A percentile compares a stretch with the other conserved stretches of the same genome.
Conservation (phyloP, 2,888 invertebrate genomes). For the Zaprionus bogoriensis region DNA sequence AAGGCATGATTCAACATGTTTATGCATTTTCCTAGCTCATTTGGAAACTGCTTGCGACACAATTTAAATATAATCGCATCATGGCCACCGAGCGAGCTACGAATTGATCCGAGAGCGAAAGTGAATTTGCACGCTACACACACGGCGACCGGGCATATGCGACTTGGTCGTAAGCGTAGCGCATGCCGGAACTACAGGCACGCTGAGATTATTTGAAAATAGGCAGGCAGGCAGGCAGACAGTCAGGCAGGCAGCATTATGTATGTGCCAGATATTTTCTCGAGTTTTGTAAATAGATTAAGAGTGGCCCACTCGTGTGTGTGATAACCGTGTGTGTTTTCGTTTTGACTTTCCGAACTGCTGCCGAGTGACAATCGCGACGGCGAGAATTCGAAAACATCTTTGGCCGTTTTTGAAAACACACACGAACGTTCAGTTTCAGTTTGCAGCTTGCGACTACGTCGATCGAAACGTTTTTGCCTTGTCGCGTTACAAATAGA, state of each 20-base stretch:
- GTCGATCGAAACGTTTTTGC: slow-evolving; percentile 29
- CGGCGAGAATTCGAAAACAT: slow-evolving; percentile 43
- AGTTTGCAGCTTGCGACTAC: slow-evolving; percentile 48
- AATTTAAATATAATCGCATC: slow-evolving; percentile 54
- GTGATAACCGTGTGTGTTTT: slow-evolving; percentile 56
- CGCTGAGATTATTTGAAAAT: slow-evolving; percentile 34
- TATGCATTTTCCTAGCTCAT: background rate
- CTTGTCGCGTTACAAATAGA: slow-evolving; percentile 3
- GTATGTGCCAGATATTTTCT: slow-evolving; percentile 34
- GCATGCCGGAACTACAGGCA: slow-evolving; percentile 47
- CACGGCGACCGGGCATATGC: background rate
- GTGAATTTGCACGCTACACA: slow-evolving; percentile 46
- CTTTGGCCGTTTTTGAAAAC: slow-evolving; percentile 59
- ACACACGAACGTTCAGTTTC: slow-evolving; percentile 53
- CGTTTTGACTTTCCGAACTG: slow-evolving; percentile 51
- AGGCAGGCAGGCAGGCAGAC: too few relatives aligned
- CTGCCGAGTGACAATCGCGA: slow-evolving; percentile 11
- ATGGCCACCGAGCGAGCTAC: slow-evolving; percentile 36
- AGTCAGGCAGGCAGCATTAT: too few relatives aligned
- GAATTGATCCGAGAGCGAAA: slow-evolving; percentile 55
- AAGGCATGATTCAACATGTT: background rate
- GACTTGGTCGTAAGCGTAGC: slow-evolving; percentile 18
- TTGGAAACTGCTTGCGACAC: slow-evolving; percentile 38
- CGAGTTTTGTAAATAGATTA: slow-evolving; percentile 68
- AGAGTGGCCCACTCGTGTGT: slow-evolving; percentile 54